Percentiles rank a stretch among this genome's conserved stretches.
Conservation (phyloP, 2,888 invertebrate species). For the Monopis laevigella region DNA sequence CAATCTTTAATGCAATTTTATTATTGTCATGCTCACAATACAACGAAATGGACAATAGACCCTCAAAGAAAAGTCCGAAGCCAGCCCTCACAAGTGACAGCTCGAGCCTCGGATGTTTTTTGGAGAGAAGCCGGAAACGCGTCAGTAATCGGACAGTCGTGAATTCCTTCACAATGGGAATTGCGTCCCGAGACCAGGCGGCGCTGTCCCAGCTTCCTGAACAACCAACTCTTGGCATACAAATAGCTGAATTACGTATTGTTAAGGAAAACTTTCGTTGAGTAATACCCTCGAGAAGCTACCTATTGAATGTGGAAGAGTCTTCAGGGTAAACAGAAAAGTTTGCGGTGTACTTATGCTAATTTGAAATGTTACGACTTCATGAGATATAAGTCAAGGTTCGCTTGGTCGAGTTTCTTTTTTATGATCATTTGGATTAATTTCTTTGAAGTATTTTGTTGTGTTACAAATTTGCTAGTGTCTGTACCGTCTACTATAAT, state of each 20-base stretch:
- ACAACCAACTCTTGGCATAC: slow-evolving; percentile 52
- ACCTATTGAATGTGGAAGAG: slow-evolving; percentile 42
- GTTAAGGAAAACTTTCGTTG: slow-evolving; percentile 58
- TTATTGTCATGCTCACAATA: too few relatives aligned
- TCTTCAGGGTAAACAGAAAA: slow-evolving; percentile 18
- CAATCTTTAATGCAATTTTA: too few relatives aligned
- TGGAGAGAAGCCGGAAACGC: slow-evolving; percentile 60
- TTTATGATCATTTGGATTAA: background rate
- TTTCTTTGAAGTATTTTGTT: too few relatives aligned
- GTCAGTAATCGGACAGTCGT: slow-evolving; percentile 58
- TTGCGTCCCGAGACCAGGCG: slow-evolving; percentile 36
- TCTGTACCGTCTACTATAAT: background rate
- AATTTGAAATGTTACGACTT: slow-evolving; percentile 13
- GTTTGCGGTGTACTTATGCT: slow-evolving; percentile 11
- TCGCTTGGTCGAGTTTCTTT: slow-evolving; percentile 9
- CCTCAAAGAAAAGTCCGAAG: slow-evolving; percentile 52
- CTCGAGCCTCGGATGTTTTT: slow-evolving; percentile 52
- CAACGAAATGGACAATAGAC: slow-evolving; percentile 37
- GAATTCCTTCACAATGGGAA: slow-evolving; percentile 59
- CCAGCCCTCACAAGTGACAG: slow-evolving; percentile 53
- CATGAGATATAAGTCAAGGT: slow-evolving; percentile 13
- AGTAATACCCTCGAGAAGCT: slow-evolving; percentile 46
- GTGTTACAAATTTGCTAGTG: too few relatives aligned
- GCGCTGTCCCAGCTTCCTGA: slow-evolving; percentile 30
- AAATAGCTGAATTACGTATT: slow-evolving; percentile 64